These are phyloP conservation scores for Steromphala cineraria DNA, from an alignment of 2,888 invertebrate genomes.

Conservation along the genomic window DNA sequence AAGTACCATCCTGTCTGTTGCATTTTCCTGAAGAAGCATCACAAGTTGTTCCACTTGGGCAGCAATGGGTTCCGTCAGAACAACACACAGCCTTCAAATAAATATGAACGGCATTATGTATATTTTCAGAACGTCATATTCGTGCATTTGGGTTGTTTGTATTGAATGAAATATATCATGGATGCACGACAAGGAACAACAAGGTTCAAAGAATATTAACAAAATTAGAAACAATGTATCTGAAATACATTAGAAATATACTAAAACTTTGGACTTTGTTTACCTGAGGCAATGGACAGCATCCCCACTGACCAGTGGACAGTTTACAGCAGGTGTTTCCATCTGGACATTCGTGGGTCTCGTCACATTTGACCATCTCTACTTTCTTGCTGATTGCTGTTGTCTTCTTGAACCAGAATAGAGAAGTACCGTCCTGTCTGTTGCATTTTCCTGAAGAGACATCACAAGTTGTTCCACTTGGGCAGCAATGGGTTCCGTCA, in stretches of 20 bases:
- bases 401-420: conserved; percentile 3
- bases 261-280: too few species aligned
- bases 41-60: conserved; percentile 50
- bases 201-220: too few species aligned
- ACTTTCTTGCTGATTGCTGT: neutral
- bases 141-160: too few species aligned
- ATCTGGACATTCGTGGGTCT: conserved; percentile 44
- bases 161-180: too few species aligned
- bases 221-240: too few species aligned
- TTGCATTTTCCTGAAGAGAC: conserved; percentile 41
- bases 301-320: conserved; percentile 47
- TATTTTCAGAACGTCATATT: conserved; percentile 40
- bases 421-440: conserved; percentile 1
- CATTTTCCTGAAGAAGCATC: conserved; percentile 45
- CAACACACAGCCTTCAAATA: conserved; percentile 68
- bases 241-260: too few species aligned
- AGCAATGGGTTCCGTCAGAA: conserved; percentile 65
- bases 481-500: conserved; percentile 67
- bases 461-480: conserved; percentile 49
- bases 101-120: neutral
- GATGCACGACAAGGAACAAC: too few species aligned
- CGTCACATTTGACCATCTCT: conserved; percentile 37
- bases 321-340: conserved; percentile 62
- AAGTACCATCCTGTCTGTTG: conserved; percentile 20
- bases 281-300: conserved; percentile 37